Evolutionary conservation across 2,888 invertebrate genomes (phyloP).

Genomic region (Drosophila sordidula): DNA sequence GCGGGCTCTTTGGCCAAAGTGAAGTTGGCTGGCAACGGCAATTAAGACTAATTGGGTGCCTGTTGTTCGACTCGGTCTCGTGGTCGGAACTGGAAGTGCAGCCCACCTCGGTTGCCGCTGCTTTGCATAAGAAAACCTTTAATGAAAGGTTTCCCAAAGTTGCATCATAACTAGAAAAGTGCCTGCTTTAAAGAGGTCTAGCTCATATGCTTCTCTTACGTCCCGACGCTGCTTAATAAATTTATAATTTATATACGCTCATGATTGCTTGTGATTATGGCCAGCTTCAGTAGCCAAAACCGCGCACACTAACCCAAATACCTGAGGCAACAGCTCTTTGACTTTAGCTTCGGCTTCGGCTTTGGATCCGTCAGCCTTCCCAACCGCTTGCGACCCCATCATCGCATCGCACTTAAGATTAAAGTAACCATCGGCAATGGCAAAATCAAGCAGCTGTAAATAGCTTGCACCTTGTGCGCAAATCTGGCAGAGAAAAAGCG

Average conservation of each 20-base stretch:
- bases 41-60: conserved; percentile 75
- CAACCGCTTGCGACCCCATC: conserved; percentile 17
- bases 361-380: conserved; percentile 9
- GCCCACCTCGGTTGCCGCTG: conserved; percentile 44
- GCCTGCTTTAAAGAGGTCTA: conserved; percentile 5
- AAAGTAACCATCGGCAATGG: conserved; percentile 64
- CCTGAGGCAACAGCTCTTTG: conserved; percentile 24
- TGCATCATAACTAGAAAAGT: conserved; percentile 42
- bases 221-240: conserved; percentile 5
- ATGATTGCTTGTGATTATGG: conserved; percentile 26
- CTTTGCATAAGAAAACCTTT: conserved; percentile 20
- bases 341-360: conserved; percentile 8
- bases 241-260: conserved; percentile 25
- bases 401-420: conserved; percentile 45
- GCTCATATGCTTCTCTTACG: conserved; percentile 6
- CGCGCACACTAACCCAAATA: conserved; percentile 70
- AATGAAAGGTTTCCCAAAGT: conserved; percentile 38
- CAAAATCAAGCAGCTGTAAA: conserved; percentile 60
- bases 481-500: conserved; percentile 46
- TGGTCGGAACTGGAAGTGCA: conserved; percentile 51
- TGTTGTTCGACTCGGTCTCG: conserved; percentile 25
- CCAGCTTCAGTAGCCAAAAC: conserved; percentile 28
- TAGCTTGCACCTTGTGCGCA: conserved; percentile 61
- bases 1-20: conserved; percentile 48
- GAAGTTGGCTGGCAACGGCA: conserved; percentile 54